Base-by-base conservation (phyloP, 1,140 invertebrate genomes). In the Drosophila bocki region DNA sequence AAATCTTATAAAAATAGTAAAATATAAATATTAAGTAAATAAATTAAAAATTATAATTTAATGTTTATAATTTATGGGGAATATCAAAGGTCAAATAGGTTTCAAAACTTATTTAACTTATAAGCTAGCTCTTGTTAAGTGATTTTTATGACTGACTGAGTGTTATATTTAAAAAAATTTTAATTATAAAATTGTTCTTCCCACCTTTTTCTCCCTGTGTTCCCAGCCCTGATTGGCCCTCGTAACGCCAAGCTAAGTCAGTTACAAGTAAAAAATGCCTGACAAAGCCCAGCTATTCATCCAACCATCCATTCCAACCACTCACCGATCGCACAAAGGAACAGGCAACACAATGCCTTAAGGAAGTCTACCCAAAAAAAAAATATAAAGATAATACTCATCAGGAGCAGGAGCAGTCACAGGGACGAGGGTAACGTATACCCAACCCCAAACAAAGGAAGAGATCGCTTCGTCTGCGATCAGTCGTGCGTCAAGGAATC, bases 401-500 rank as follows among this genome's bases (percentile, higher is more conserved):
- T 78, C 64, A 85, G 82, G 82, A 87, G 76, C 67, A 70, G 59
- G 47, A 45, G 63, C 41, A 62, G 75, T 33, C 45, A 44, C 72
- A 61, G 53, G 35, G 53, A 54, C 53, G 17, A 26, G 42, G 39
- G 29, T 71, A 54, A 61, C 39, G 59, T 64, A 68, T 22, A 65
- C 59, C 53, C 19, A 8, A 0, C 33, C 3, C 33, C 9, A 29
- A 50, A 76, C 74, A 77, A 69, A 78, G 53, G 65, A 64, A 60
- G 57, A 37, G 57, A 42, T 50, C 54, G 47, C 72, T 84, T 80
- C 63, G 76, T 62, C 69, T 65, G 81, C 58, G 74, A 59, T 59
- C 84, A 88, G 68, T 83, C 80, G 80, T 88, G 84, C 84, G 85
- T 78, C 64, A 45, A 78, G 35, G 70, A 84, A 84, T 88, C 84